These are phyloP conservation scores for Podarcis raffonei DNA, from an alignment of 2,113 vertebrate species.

Conservation along the genomic window DNA sequence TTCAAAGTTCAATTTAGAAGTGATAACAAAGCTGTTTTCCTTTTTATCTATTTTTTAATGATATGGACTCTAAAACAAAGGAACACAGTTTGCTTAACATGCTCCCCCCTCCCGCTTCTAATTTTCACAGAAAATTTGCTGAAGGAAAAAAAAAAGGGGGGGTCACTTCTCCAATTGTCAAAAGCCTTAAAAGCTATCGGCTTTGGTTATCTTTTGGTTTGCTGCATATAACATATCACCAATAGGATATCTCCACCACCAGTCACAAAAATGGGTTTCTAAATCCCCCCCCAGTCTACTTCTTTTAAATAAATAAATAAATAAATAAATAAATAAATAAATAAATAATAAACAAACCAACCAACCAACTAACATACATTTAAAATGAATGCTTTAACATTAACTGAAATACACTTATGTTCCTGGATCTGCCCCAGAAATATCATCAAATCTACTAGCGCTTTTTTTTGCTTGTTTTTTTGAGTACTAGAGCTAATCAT, in stretches of 20 bases:
- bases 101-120: neutral
- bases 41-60: neutral
- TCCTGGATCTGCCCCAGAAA: neutral
- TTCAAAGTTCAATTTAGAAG: neutral
- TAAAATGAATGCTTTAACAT: neutral
- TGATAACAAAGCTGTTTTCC: neutral
- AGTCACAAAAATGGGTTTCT: neutral
- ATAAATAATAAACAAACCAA: no score
- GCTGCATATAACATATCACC: neutral
- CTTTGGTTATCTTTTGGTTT: neutral
- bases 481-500: neutral
- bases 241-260: neutral
- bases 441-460: neutral
- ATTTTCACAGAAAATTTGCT: constrained; percentile 16
- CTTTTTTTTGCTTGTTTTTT: neutral
- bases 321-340: no score
- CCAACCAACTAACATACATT: neutral
- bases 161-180: neutral
- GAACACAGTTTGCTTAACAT: neutral
- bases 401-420: neutral
- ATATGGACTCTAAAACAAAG: neutral
- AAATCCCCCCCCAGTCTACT: no score
- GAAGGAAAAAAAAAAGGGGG: no score
- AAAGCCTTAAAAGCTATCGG: neutral
- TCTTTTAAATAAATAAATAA: neutral